Evolutionary conservation across 2,888 invertebrate species (phyloP), one percentile per base, ranked within the genome.

Genomic region (Onchidella celtica): DNA sequence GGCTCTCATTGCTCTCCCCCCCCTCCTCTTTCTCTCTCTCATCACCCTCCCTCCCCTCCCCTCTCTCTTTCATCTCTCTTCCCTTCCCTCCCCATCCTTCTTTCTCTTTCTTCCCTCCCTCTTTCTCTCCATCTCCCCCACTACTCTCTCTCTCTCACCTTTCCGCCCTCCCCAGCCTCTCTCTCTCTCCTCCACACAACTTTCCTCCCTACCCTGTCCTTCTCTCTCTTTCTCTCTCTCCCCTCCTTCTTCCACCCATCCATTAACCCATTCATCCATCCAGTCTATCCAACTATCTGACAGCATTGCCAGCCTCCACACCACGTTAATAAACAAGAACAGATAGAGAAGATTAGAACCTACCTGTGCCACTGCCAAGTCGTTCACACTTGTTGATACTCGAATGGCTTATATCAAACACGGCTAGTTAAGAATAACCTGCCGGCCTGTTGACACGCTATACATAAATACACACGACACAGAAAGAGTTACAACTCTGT

Each of bases 161-260:
- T 38, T 36, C 24, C 40, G 21, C 38, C 38, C 69, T 32, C 38
- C 38, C 69, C 24, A 3, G 11, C 69, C 24, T n/a, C 24, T 40
- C 24, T 24, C 24, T 24, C 24, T 40, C 38, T 34, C 24, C 69
- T 69, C 69, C 38, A 3, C 24, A 36, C 24, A 36, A 38, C 69
- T 32, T 34, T 38, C 38, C 24, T 34, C 14, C 40, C 24, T 40
- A 14, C 34, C 24, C 69, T 38, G 38, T 69, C 69, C 34, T 24
- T 38, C 69, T 69, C 69, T 38, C 40, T 69, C 69, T 69, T 24
- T 38, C 69, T 69, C 38, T 32, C n/a, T 66, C 68, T 66, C 68
- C 27, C 68, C 9, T 9, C 47, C 47, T 47, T 47, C 47, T 47
- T 47, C 47, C 17, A 11, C 47, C 17, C 17, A 6, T 47, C 9